Percentiles rank a stretch among this genome's conserved stretches.
phyloP scores from a whole-genome alignment of 2,797 vertebrate genomes.

The Sardinella longiceps region DNA sequence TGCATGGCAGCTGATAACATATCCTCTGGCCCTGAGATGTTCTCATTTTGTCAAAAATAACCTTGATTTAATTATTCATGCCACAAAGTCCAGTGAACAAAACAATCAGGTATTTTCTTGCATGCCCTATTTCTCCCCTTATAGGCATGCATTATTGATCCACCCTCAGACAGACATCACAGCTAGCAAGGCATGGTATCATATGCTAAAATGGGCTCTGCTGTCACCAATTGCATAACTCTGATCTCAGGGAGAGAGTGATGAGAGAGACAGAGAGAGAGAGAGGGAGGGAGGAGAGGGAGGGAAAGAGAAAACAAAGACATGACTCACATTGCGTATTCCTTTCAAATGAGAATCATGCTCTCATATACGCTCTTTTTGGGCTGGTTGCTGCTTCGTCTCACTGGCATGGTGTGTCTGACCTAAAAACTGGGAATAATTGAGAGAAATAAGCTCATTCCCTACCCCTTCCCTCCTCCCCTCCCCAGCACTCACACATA shows the following conservation, averaged over 20 bases:
- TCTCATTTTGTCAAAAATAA: constrained; percentile 29
- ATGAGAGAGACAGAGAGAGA: background rate
- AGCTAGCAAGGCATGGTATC: background rate
- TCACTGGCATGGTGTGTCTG: background rate
- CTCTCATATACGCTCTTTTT: background rate
- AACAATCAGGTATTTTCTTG: constrained; percentile 17
- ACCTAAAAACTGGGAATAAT: constrained; percentile 22
- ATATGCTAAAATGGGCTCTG: constrained; percentile 27
- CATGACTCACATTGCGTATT: constrained; percentile 23
- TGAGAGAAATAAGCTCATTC: constrained; percentile 18
- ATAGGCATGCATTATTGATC: constrained; percentile 16
- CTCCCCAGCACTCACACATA: background rate
- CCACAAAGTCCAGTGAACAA: constrained; percentile 16
- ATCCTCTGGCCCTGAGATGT: constrained; percentile 11
- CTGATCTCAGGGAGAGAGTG: background rate
- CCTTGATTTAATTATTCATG: constrained; percentile 28
- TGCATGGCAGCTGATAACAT: background rate
- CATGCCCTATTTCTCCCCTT: constrained; percentile 17
- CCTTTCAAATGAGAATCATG: constrained; percentile 10
- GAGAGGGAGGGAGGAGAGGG: background rate
- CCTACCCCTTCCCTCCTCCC: background rate
- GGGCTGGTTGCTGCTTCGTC: background rate
- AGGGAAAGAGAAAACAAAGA: constrained; percentile 19
- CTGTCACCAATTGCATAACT: constrained; percentile 30
- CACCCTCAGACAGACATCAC: background rate